Base-by-base conservation (phyloP, 2,797 vertebrate species). In the Zenarchopterus dispar region DNA sequence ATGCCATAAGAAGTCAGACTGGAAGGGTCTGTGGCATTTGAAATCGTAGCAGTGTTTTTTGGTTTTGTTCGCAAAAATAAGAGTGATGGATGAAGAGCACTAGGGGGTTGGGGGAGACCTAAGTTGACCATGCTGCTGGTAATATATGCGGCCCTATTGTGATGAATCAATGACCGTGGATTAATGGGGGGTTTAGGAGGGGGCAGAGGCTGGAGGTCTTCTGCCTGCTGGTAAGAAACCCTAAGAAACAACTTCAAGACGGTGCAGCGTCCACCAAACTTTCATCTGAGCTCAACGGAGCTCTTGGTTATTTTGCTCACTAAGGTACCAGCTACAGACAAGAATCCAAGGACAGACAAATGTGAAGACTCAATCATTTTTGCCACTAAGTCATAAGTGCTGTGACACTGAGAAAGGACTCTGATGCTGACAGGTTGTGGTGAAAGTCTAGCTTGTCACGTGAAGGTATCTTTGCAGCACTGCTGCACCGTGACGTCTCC, bases 91-190 rank as follows among this genome's bases (percentile, higher is more conserved):
- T 82, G n/a, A 60, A 67, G 67, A 46, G 3, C 13, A 36, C 33
- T 54, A 59, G 52, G 78, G 73, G 77, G 82, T 68, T 78, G 73
- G 75, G 84, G 45, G 49, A 65, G 67, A 53, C 70, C 64, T 62
- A 54, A 70, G 58, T 48, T 77, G 77, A 85, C 76, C 77, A 80
- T 77, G 55, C 64, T 54, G 48, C 56, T 75, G 71, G 78, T 92
- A 93, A 93, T 93, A 74, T 93, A 94, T 93, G 88, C 92, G 26
- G 24, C 64, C 39, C 92, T 88, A 88, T 94, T 94, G 93, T 94
- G 72, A 59, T 45, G 61, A 91, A 77, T 88, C 90, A 93, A 90
- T 92, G 91, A 91, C 83, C 91, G 42, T 89, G 84, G 70, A 55
- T 81, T 92, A 92, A 93, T 92, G 77, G 84, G 80, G 62, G 18